Base-by-base conservation (phyloP, 2,888 invertebrate genomes). In the Tillus elongatus region DNA sequence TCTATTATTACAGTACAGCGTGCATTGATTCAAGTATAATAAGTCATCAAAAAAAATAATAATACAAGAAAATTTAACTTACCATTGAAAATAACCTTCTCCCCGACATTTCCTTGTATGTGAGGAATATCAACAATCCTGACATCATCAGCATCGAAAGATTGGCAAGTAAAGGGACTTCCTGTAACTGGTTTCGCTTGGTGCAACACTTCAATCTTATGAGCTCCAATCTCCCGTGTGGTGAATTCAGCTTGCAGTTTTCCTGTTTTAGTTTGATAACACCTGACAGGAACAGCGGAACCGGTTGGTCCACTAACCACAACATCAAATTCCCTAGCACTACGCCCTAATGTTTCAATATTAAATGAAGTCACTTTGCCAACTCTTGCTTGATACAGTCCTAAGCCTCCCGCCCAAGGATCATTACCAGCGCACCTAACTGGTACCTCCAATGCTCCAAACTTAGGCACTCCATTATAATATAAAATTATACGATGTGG, bases 181-280 rank as follows among this genome's bases (percentile, higher is more conserved):
- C 95, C 95, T 6, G 81, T 75, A 24, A 97, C 80, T 6, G 90
- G 84, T 54, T 92, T 88, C 0, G 90, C 86, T 45, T 88, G 80
- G 61, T 90, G 88, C 19, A 90, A 69, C 2, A 95, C 92, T 68
- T 95, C 93, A 69, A 89, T 60, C 61, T 63, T 55, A 41, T 62
- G 62, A 13, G 78, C 74, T 31, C 82, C 82, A 13, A 84, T 76
- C 55, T 82, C 82, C 40, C 81, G 79, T 15, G 88, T 81, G 10
- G 83, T 84, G 65, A 87, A 98, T 65, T 98, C 97, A 0, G 96
- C 96, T 60, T 92, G 82, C 37, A 95, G 71, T 56, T 92, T 83
- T 2, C 96, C 96, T 42, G 95, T 92, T 57, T 95, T 89, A 42
- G 96, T 96, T 60, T 92, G 92, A 63, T 93, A 93, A 59, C 97